Evolutionary conservation across 2,113 vertebrate species (phyloP).

Genomic region (Boleophthalmus pectinirostris): DNA sequence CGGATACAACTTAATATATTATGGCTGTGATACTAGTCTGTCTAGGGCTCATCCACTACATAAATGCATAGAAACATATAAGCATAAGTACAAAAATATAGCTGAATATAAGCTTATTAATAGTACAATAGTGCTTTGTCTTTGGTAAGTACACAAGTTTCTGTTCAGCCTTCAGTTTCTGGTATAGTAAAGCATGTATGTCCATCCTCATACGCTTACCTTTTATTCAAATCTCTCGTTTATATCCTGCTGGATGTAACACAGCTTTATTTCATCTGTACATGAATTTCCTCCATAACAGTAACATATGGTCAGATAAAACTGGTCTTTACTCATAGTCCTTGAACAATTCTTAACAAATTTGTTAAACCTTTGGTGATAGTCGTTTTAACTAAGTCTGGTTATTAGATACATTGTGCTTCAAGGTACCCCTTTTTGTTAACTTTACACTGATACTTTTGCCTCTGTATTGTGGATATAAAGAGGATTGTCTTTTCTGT

Average conservation of each 20-base stretch:
- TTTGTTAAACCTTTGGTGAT: background rate
- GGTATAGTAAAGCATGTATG: background rate
- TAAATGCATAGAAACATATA: constrained; percentile 63
- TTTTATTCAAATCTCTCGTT: background rate
- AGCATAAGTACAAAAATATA: constrained; percentile 74
- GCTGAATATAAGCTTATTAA: constrained; percentile 72
- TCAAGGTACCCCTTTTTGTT: background rate
- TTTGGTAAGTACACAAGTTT: constrained; percentile 70
- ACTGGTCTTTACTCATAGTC: background rate
- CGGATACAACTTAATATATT: constrained; percentile 78
- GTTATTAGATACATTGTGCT: background rate
- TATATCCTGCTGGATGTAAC: background rate
- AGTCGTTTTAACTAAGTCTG: background rate
- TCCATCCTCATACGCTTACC: constrained; percentile 2
- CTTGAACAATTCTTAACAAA: background rate
- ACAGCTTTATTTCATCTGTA: background rate
- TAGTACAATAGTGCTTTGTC: constrained; percentile 68
- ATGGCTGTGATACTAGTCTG: constrained; percentile 67
- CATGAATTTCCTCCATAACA: background rate
- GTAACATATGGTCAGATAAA: background rate
- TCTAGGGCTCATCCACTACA: constrained; percentile 58
- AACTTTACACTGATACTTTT: background rate
- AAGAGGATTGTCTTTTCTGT: constrained; percentile 2
- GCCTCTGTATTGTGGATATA: background rate
- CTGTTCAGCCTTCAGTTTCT: constrained; percentile 14